A percentile compares a stretch with the other conserved stretches of the same genome.
These are phyloP conservation scores for Bergia sp. DNA, from an alignment of 92 coral and sea anemone genomes.

Conservation along the genomic window DNA sequence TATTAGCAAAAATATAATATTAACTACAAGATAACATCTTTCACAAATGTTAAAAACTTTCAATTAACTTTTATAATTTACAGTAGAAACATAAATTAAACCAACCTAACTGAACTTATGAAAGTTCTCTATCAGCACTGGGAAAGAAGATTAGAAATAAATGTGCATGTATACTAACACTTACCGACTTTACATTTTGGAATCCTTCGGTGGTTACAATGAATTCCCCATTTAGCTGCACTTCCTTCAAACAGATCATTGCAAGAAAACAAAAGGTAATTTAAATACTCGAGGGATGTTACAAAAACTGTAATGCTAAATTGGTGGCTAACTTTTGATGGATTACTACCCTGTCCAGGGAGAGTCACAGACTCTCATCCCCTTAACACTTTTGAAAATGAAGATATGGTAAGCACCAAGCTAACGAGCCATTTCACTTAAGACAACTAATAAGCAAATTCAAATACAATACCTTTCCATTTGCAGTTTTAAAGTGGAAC, in stretches of 20 bases:
- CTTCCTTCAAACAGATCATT: slow-evolving; percentile 65
- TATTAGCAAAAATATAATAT: no score
- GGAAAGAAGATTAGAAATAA: neutral
- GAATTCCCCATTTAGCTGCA: slow-evolving; percentile 91
- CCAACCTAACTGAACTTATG: no score
- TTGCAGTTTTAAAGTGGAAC: slow-evolving; percentile 69
- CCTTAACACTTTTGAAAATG: neutral
- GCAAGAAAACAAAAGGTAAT: neutral
- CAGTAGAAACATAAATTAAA: no score
- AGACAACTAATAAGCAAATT: neutral
- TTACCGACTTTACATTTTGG: slow-evolving; percentile 95
- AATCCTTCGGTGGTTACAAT: slow-evolving; percentile 94
- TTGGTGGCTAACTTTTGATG: no score
- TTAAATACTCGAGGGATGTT: neutral
- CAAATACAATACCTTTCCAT: slow-evolving; percentile 66
- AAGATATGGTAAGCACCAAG: neutral
- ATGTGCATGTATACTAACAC: neutral
- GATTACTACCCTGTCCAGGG: no score
- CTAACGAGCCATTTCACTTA: neutral
- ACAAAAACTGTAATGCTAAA: neutral
- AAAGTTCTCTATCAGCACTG: no score
- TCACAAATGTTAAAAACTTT: no score
- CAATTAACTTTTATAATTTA: no score
- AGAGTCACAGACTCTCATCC: neutral
- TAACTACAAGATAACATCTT: no score